These are phyloP conservation scores for Eumeta japonica DNA, from an alignment of 1,140 invertebrate species.

Conservation along the genomic window DNA sequence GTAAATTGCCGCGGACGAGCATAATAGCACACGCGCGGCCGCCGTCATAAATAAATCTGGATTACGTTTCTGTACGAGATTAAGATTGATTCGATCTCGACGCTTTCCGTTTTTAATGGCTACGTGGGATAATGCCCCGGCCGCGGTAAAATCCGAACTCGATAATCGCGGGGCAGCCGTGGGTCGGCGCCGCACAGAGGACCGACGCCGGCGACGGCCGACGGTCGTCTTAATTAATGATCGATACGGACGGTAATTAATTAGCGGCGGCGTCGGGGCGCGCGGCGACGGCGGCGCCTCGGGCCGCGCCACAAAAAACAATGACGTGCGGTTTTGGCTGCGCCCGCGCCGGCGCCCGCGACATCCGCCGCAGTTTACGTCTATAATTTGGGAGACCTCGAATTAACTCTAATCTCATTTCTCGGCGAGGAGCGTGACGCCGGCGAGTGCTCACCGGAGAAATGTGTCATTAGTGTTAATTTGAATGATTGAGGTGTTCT, in stretches of 20 bases:
- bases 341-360: constrained; percentile 41
- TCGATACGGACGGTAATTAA: constrained; percentile 58
- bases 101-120: constrained; percentile 51
- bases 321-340: constrained; percentile 51
- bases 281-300: constrained; percentile 36
- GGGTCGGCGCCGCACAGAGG: constrained; percentile 46
- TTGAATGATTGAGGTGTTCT: constrained; percentile 36
- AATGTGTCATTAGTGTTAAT: constrained; percentile 51
- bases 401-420: constrained; percentile 51
- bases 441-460: constrained; percentile 26
- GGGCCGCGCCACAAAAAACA: constrained; percentile 49
- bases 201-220: constrained; percentile 37
- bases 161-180: constrained; percentile 54
- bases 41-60: constrained; percentile 57
- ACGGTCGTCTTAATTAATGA: constrained; percentile 48
- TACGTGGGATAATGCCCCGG: constrained; percentile 38
- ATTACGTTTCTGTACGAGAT: constrained; percentile 56
- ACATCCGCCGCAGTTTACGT: constrained; percentile 38
- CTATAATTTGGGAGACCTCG: constrained; percentile 53
- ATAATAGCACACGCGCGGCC: constrained; percentile 53
- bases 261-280: constrained; percentile 38
- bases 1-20: constrained; percentile 56
- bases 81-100: constrained; percentile 57
- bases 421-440: constrained; percentile 44
- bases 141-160: constrained; percentile 50